phyloP scores from a whole-genome alignment of 2,888 invertebrate species.

The Dicyrtomina minuta region DNA sequence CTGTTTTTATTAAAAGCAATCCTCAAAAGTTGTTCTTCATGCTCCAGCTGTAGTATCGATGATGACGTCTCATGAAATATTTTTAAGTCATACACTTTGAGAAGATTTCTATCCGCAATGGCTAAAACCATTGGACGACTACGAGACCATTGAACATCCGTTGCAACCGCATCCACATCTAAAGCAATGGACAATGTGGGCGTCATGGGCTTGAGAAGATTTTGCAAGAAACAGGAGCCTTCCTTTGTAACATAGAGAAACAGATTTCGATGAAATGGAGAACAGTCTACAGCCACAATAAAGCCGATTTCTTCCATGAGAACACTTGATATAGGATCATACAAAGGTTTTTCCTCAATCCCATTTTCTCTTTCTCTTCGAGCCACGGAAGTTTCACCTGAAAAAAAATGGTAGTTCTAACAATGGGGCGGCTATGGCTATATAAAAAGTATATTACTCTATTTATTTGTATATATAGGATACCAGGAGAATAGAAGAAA shows the following conservation, averaged over 20 bases:
- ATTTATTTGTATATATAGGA: too few species aligned
- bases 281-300: slow-evolving; percentile 41
- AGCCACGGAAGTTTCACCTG: slow-evolving; percentile 25
- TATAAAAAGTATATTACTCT: too few species aligned
- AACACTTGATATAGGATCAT: slow-evolving; percentile 39
- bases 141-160: slow-evolving; percentile 48
- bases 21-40: slow-evolving; percentile 19
- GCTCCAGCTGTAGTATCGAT: slow-evolving; percentile 20
- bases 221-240: slow-evolving; percentile 42
- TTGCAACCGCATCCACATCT: slow-evolving; percentile 17
- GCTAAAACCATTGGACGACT: slow-evolving; percentile 47
- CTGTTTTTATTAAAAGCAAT: slow-evolving; percentile 28
- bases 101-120: slow-evolving; percentile 29
- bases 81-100: slow-evolving; percentile 44
- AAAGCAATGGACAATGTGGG: slow-evolving; percentile 20
- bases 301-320: slow-evolving; percentile 37
- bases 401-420: not conserved
- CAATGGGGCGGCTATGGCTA: too few species aligned
- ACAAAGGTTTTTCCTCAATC: slow-evolving; percentile 19
- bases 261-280: slow-evolving; percentile 48
- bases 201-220: slow-evolving; percentile 28
- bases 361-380: slow-evolving; percentile 5
- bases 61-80: slow-evolving; percentile 11
- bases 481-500: not conserved
- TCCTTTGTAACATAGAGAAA: slow-evolving; percentile 40